Evolutionary conservation across 2,888 invertebrate genomes (phyloP).

Genomic region (Amphipyra tragopoginis): DNA sequence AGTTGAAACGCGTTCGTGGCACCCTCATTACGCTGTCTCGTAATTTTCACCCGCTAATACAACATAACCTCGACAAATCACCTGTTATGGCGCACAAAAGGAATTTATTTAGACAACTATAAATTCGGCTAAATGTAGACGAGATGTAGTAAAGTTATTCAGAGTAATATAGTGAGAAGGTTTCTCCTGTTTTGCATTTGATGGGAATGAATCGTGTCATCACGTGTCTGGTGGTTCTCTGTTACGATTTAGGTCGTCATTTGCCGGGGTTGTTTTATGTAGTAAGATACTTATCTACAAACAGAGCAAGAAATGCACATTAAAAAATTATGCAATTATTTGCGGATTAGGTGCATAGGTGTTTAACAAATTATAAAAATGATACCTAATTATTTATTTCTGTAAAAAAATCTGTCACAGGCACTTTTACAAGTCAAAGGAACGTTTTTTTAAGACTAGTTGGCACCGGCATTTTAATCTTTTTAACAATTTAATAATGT

Average conservation of each 20-base stretch:
- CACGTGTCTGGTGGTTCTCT: background rate
- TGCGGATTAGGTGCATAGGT: too few species aligned
- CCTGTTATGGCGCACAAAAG: slow-evolving; percentile 56
- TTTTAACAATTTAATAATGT: too few species aligned
- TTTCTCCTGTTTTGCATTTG: slow-evolving; percentile 18
- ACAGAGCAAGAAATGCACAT: too few species aligned
- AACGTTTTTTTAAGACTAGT: too few species aligned
- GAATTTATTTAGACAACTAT: slow-evolving; percentile 60
- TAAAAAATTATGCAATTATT: too few species aligned
- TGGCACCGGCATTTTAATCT: too few species aligned
- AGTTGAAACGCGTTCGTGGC: slow-evolving; percentile 59
- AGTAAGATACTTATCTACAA: background rate
- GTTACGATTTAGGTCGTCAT: background rate
- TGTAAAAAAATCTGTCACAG: too few species aligned
- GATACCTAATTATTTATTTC: too few species aligned
- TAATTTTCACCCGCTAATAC: slow-evolving; percentile 74
- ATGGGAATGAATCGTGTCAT: slow-evolving; percentile 2
- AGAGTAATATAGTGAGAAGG: slow-evolving; percentile 17
- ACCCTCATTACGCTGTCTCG: slow-evolving; percentile 70
- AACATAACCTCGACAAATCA: slow-evolving; percentile 70
- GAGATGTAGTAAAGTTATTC: slow-evolving; percentile 30
- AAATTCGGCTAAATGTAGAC: slow-evolving; percentile 45
- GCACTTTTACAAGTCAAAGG: too few species aligned
- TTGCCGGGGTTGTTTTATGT: background rate
- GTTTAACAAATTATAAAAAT: too few species aligned